phyloP scores from a whole-genome alignment of 2,113 vertebrate genomes.

The Pica pica region DNA sequence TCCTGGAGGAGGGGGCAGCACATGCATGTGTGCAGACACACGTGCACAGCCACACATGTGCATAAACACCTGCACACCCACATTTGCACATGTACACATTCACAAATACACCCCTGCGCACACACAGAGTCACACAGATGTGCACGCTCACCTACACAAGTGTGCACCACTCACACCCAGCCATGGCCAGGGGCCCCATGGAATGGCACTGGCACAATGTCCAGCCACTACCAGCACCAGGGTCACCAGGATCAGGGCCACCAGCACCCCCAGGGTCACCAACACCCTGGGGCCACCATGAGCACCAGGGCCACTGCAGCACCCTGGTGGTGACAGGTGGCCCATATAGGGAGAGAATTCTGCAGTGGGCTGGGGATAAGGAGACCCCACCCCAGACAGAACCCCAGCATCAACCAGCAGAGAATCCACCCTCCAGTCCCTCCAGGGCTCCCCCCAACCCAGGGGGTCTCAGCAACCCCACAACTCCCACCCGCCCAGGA shows the following conservation, averaged over 20 bases:
- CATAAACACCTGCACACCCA: fast-evolving
- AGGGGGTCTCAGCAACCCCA: background rate
- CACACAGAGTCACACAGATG: background rate
- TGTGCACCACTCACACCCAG: background rate
- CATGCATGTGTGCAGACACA: fast-evolving
- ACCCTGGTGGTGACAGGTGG: background rate
- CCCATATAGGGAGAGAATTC: background rate
- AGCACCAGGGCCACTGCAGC: background rate
- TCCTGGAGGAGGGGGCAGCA: conserved; percentile 71
- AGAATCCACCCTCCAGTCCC: background rate
- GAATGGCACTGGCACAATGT: background rate
- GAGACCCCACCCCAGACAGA: background rate
- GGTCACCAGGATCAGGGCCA: background rate
- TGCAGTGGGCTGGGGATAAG: background rate
- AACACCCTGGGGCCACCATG: background rate
- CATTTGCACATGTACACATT: background rate
- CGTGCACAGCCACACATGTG: fast-evolving
- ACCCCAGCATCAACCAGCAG: background rate
- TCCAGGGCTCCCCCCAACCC: background rate
- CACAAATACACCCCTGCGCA: background rate
- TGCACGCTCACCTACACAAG: too few relatives aligned
- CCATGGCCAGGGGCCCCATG: background rate
- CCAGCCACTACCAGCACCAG: background rate
- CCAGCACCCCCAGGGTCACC: background rate
- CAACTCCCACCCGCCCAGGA: background rate